Conservation (phyloP, 2,888 invertebrate species). For the Epinotia nisella region DNA sequence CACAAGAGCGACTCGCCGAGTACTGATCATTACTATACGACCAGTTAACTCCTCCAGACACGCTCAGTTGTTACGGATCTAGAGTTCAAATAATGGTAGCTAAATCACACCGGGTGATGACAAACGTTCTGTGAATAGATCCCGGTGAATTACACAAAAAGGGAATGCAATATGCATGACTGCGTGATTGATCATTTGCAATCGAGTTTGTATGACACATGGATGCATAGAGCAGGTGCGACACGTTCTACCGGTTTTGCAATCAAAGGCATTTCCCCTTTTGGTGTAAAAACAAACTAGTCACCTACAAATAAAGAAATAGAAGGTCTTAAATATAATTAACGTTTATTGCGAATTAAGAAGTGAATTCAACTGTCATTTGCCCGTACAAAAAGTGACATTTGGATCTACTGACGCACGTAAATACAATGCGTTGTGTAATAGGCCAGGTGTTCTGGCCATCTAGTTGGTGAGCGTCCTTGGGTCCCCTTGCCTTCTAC, state of each 20-base stretch:
- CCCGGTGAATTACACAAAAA: neutral
- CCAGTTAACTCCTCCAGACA: neutral
- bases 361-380: too few species aligned
- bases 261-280: constrained; percentile 1
- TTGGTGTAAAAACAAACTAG: neutral
- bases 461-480: too few species aligned
- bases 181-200: constrained; percentile 12
- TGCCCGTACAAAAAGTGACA: too few species aligned
- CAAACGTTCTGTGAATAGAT: neutral
- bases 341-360: too few species aligned
- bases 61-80: neutral
- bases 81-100: neutral
- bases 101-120: too few species aligned
- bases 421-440: too few species aligned
- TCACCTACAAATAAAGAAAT: neutral
- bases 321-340: neutral
- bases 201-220: constrained; percentile 7
- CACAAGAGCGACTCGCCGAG: neutral
- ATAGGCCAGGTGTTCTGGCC: too few species aligned
- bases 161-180: constrained; percentile 5
- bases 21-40: too few species aligned
- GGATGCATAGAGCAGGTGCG: neutral
- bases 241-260: constrained; percentile 9
- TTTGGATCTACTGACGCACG: too few species aligned
- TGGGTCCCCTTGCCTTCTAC: too few species aligned